Evolutionary conservation across 2,113 vertebrate species (phyloP), one percentile per base, ranked within the genome.

Genomic region (Nothocercus nigrocapillus): DNA sequence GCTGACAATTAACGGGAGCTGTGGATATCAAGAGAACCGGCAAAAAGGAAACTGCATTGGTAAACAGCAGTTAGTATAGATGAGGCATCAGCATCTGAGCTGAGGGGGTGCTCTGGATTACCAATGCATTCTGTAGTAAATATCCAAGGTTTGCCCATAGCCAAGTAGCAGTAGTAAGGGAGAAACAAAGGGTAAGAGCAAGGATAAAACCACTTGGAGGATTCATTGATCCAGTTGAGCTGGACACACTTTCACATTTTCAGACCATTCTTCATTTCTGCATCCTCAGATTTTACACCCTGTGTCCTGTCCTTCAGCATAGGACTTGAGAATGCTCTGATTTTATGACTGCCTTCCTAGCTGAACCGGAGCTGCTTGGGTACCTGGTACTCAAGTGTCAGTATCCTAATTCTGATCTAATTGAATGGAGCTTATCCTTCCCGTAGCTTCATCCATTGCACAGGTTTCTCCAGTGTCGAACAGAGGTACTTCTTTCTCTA

Each of bases 1-100:
- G 38, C 30, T 45, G 45, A 5, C 30, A 32, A 22, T 34, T 22
- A 21, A 10, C 73, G 70, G 19, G 27, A 36, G 6, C 34, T 53
- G 13, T 0, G 0, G n/a, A 8, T 47, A 19, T 16, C 58, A 38
- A 47, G 27, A 49, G 34, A 38, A 17, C 7, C 38, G 49, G 19
- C 53, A 58, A 45, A 69, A 42, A 82, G 76, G 40, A 70, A 54
- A 22, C 22, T 49, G 25, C 27, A 2, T 38, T 51, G 30, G 10
- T 47, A 16, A 28, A 51, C 36, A 11, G 10, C 42, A 19, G n/a
- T 53, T 53, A 6, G 2, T 19, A 32, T 32, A 25, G 54, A 15
- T 5, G 1, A 27, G 28, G 20, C 64, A 53, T 42, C 28, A 30
- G 54, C 13, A 18, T 59, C 32, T 4, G 53, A 17, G 61, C 1